Evolutionary conservation across 1,140 invertebrate genomes (phyloP).

Genomic region (Drosophila navojoa): DNA sequence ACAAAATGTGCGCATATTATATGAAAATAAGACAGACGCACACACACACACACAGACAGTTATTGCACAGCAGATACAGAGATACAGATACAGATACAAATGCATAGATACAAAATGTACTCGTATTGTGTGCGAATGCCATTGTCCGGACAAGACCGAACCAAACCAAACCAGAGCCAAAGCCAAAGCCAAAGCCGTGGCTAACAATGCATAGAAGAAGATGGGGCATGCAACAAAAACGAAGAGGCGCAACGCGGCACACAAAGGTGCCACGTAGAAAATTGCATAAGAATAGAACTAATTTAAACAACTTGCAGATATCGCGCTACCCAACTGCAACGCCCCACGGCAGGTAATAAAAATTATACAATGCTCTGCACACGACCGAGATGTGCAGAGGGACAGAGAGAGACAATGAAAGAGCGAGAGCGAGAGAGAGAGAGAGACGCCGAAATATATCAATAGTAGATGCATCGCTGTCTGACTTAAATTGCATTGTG

Average conservation of each 20-base stretch:
- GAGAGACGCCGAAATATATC: slow-evolving; percentile 34
- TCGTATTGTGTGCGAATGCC: slow-evolving; percentile 48
- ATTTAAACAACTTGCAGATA: slow-evolving; percentile 78
- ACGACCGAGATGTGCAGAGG: background rate
- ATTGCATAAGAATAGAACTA: slow-evolving; percentile 80
- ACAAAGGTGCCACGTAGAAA: slow-evolving; percentile 79
- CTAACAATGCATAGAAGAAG: slow-evolving; percentile 41
- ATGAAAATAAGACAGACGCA: slow-evolving; percentile 35
- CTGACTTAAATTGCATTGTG: slow-evolving; percentile 32
- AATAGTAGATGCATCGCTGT: slow-evolving; percentile 36
- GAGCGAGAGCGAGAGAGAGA: background rate
- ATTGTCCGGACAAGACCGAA: slow-evolving; percentile 49
- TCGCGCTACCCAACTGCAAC: slow-evolving; percentile 29
- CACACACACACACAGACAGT: slow-evolving; percentile 6
- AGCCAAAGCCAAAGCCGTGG: slow-evolving; percentile 11
- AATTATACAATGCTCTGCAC: slow-evolving; percentile 58
- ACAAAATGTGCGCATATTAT: slow-evolving; percentile 65
- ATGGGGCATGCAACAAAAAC: slow-evolving; percentile 27
- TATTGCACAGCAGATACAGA: slow-evolving; percentile 39
- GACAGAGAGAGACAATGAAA: background rate
- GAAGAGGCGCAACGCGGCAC: slow-evolving; percentile 21
- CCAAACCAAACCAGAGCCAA: slow-evolving; percentile 13
- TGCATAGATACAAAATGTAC: slow-evolving; percentile 44
- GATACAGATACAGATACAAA: slow-evolving; percentile 26
- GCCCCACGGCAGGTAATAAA: slow-evolving; percentile 55